Evolutionary conservation across 2,888 invertebrate genomes (phyloP), one percentile per base, ranked within the genome.

Genomic region (Apodemia zela): DNA sequence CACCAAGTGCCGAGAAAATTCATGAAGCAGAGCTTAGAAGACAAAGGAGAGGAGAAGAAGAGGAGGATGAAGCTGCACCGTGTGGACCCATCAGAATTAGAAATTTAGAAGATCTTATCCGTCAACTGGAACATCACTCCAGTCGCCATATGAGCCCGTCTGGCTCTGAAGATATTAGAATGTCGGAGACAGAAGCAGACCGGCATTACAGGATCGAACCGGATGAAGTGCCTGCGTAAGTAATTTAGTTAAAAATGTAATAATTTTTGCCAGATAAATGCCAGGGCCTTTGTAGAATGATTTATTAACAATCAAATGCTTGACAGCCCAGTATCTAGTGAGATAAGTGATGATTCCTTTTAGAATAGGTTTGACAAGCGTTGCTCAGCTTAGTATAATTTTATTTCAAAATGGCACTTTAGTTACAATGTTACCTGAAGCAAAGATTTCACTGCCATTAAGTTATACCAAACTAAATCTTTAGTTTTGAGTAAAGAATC

Each of bases 111-210:
- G 98, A 98, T 85, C 93, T 98, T 68, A 97, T 98, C 77, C 93
- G 97, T 63, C 97, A 97, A 85, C 89, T 97, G 73, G 97, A 97
- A 83, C 96, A 97, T 81, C 97, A 97, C 84, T 95, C 97, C 72
- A 93, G 94, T 68, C 93, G 97, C 25, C 97, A 97, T 86, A 96
- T 97, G 95, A 97, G 97, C 79, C 97, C 97, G 61, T 96, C 96
- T 73, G 97, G 97, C 67, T 97, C 97, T 18, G 97, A 97, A 82
- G 98, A 98, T 78, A 97, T 97, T 79, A 89, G 95, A 72, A 95
- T 96, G 94, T 97, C 97, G 64, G 98, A 98, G 87, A 96, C 96
- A 62, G 98, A 98, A 83, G 96, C 96, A 62, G 97, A 98, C 83
- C 94, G 97, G 64, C 97, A 96, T 86, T 97, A 96, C 87, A 93